phyloP scores from a whole-genome alignment of 2,888 invertebrate species.

The Eristalinus aeneus region DNA sequence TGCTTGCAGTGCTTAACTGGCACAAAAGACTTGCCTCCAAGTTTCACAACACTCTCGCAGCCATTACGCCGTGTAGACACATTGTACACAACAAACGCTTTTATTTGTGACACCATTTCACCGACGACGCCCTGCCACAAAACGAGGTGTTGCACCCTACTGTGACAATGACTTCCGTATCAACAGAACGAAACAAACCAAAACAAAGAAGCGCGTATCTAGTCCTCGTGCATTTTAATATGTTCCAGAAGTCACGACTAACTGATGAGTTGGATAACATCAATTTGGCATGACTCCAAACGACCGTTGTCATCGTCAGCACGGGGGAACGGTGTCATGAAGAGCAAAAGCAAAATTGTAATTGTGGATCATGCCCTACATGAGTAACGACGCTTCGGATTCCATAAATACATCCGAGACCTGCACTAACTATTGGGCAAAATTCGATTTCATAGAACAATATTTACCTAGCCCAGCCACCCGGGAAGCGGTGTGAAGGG shows the following conservation, averaged over 20 bases:
- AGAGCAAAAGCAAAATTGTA: conserved; percentile 3
- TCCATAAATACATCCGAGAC: not conserved
- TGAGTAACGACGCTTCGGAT: not conserved
- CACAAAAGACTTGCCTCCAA: conserved; percentile 7
- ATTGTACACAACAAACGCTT: not conserved
- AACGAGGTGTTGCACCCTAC: conserved; percentile 45
- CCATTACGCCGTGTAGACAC: conserved; percentile 2
- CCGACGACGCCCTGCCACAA: conserved; percentile 25
- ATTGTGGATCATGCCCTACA: conserved; percentile 16
- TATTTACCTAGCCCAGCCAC: not conserved
- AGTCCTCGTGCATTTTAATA: conserved; percentile 31
- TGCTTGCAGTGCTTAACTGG: not conserved
- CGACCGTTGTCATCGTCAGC: not conserved
- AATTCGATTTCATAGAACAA: not conserved
- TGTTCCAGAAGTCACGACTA: conserved; percentile 53
- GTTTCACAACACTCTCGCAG: not conserved
- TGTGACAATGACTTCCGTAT: conserved; percentile 47
- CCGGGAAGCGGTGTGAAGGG: not conserved
- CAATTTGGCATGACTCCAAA: conserved; percentile 57
- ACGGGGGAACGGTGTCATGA: not conserved
- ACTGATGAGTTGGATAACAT: conserved; percentile 60
- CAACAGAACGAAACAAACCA: not conserved
- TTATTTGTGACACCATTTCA: conserved; percentile 48
- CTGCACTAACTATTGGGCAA: not conserved
- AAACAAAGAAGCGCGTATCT: conserved; percentile 13